These are phyloP conservation scores for Buphagus erythrorhynchus DNA, from an alignment of 2,797 vertebrate genomes.

Conservation along the genomic window DNA sequence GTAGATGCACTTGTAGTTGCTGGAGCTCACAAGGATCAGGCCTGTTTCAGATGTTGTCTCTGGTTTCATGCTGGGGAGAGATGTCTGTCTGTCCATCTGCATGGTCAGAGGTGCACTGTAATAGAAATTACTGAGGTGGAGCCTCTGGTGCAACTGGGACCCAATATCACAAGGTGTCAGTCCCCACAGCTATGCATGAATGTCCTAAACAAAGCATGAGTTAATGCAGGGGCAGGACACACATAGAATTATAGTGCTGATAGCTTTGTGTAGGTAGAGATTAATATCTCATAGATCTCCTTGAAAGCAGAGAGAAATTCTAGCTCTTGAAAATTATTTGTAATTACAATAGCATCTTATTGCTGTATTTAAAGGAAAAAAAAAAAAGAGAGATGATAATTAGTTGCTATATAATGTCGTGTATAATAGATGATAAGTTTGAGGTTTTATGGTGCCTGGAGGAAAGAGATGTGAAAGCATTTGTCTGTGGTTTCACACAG, in stretches of 20 bases:
- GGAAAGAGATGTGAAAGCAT: neutral
- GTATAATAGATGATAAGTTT: neutral
- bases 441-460: neutral
- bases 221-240: neutral
- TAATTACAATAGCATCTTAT: neutral
- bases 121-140: neutral
- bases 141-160: neutral
- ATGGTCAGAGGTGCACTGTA: neutral
- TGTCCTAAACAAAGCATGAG: neutral
- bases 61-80: fast-evolving
- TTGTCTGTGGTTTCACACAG: neutral
- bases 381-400: neutral
- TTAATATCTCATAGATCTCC: neutral
- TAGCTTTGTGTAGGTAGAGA: neutral
- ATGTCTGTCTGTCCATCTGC: neutral
- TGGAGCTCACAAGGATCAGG: fast-evolving
- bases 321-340: neutral
- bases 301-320: neutral
- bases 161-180: neutral
- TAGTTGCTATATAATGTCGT: neutral
- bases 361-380: neutral
- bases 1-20: fast-evolving
- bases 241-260: neutral
- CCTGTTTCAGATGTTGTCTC: neutral
- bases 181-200: neutral